Conservation (phyloP, 2,113 vertebrate species). For the Pholis gunnellus region DNA sequence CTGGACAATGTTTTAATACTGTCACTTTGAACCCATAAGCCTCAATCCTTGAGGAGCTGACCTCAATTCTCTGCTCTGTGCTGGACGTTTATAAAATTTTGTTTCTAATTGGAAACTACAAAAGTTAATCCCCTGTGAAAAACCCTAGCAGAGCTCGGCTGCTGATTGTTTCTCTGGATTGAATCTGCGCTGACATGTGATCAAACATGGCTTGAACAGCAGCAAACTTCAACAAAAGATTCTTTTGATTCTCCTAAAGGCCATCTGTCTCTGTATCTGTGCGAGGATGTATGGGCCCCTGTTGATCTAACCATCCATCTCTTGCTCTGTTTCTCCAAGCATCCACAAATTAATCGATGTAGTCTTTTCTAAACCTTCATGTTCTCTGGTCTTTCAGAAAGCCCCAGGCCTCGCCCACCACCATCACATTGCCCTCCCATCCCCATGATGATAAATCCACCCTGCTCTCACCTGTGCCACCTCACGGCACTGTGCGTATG, state of each 20-base stretch:
- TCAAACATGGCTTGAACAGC: conserved; percentile 40
- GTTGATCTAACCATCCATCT: conserved; percentile 32
- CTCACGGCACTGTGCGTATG: conserved; percentile 52
- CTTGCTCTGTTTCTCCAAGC: conserved; percentile 16
- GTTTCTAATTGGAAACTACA: conserved; percentile 55
- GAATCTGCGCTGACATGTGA: conserved; percentile 42
- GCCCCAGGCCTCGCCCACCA: conserved; percentile 39
- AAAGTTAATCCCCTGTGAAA: conserved; percentile 63
- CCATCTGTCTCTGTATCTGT: conserved; percentile 42
- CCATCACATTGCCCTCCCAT: conserved; percentile 29
- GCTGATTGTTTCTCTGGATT: conserved; percentile 61
- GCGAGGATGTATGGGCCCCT: conserved; percentile 3
- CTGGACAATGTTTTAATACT: conserved; percentile 46
- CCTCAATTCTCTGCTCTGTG: conserved; percentile 43
- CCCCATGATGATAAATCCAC: conserved; percentile 71
- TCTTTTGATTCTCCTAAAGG: conserved; percentile 39
- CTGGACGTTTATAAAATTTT: conserved; percentile 37
- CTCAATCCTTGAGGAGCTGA: conserved; percentile 53
- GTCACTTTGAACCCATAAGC: conserved; percentile 60
- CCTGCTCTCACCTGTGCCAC: conserved; percentile 65
- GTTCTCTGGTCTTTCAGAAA: conserved; percentile 28
- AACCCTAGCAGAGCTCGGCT: conserved; percentile 30
- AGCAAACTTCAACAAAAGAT: conserved; percentile 24
- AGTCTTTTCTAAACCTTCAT: conserved; percentile 19
- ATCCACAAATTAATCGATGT: conserved; percentile 45